A percentile compares a stretch with the other conserved stretches of the same genome.
Conservation (phyloP, 2,113 vertebrate species). For the Engraulis encrasicolus region DNA sequence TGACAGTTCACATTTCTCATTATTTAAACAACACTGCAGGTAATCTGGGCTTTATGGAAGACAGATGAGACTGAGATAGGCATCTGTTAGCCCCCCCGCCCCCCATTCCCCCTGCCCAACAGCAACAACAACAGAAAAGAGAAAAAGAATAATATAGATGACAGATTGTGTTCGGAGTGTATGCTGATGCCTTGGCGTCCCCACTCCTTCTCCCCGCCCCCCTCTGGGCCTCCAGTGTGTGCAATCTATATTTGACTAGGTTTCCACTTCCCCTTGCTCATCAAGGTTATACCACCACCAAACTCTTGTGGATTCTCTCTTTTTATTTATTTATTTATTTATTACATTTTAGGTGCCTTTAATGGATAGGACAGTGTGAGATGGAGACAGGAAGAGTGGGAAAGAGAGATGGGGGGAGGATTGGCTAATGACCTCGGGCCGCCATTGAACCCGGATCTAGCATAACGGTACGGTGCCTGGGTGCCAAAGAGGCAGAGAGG, state of each 20-base stretch:
- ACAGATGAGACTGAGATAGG: conserved; percentile 19
- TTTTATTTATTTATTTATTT: too few relatives aligned
- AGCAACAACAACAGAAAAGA: neutral
- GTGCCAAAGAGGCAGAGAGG: too few relatives aligned
- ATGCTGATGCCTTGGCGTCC: neutral
- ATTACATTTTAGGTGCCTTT: too few relatives aligned
- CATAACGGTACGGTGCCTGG: too few relatives aligned
- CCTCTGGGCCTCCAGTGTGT: neutral
- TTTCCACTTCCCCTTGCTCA: neutral
- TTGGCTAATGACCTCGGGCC: too few relatives aligned
- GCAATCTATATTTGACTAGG: neutral
- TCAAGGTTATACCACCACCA: neutral
- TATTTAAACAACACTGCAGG: conserved; percentile 48
- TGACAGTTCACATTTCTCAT: conserved; percentile 52
- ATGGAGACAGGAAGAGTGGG: too few relatives aligned
- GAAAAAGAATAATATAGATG: neutral
- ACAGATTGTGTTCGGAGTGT: neutral
- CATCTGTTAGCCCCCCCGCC: neutral
- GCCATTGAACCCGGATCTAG: too few relatives aligned
- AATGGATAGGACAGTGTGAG: too few relatives aligned
- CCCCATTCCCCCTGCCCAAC: too few relatives aligned
- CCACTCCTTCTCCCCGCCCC: too few relatives aligned
- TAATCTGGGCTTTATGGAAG: conserved; percentile 49
- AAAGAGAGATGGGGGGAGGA: too few relatives aligned
- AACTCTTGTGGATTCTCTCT: too few relatives aligned